phyloP scores from a whole-genome alignment of 1,140 invertebrate species.

The Bombyx mandarina region DNA sequence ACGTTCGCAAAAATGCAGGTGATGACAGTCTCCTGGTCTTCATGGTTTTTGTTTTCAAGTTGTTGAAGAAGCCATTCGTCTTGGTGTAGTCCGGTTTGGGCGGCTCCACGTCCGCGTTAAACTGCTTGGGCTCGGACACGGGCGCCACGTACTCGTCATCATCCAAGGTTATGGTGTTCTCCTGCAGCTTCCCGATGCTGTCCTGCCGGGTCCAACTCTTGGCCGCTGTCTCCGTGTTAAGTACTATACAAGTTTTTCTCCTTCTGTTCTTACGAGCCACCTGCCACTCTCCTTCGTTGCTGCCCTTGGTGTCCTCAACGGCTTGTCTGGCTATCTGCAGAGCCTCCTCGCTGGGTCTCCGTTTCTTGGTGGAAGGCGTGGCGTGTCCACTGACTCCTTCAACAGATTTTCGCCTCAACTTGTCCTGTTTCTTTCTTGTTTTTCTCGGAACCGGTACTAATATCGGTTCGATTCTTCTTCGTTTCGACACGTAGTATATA shows the following conservation, averaged over 20 bases:
- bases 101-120: conserved; percentile 21
- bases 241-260: conserved; percentile 51
- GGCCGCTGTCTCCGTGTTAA: conserved; percentile 33
- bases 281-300: conserved; percentile 66
- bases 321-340: conserved; percentile 77
- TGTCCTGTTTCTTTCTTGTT: conserved; percentile 46
- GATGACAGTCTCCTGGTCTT: conserved; percentile 72
- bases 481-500: conserved; percentile 54
- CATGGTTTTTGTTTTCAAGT: conserved; percentile 57
- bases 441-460: conserved; percentile 42
- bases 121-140: conserved; percentile 56
- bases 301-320: conserved; percentile 58
- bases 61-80: conserved; percentile 65
- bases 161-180: conserved; percentile 57
- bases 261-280: conserved; percentile 51
- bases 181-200: conserved; percentile 45
- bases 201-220: conserved; percentile 35
- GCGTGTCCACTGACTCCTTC: conserved; percentile 72
- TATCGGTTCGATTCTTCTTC: conserved; percentile 36
- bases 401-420: conserved; percentile 73
- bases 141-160: conserved; percentile 62
- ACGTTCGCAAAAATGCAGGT: conserved; percentile 76
- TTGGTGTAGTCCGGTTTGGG: conserved; percentile 54
- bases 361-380: conserved; percentile 66
- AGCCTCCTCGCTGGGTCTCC: conserved; percentile 84